Conservation (phyloP, 2,888 invertebrate genomes). For the Agonopterix alstromeriana region DNA sequence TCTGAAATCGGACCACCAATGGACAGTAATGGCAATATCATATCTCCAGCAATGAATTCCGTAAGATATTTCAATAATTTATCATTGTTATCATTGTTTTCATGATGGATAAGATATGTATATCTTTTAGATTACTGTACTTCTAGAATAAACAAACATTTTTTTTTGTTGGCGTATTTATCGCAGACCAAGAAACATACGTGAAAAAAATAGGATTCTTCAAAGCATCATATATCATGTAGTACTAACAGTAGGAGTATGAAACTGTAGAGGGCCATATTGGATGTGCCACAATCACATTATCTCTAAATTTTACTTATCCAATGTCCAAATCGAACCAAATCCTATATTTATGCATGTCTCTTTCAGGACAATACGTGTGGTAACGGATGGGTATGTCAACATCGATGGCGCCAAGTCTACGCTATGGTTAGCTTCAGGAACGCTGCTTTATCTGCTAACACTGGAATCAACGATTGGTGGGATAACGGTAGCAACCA, state of each 20-base stretch:
- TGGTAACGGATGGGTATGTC: constrained; percentile 84
- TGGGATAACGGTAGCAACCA: constrained; percentile 86
- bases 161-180: too few relatives aligned
- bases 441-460: constrained; percentile 72
- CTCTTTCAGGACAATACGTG: constrained; percentile 61
- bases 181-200: too few relatives aligned
- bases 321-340: not conserved
- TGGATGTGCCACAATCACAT: too few relatives aligned
- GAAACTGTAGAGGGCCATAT: too few relatives aligned
- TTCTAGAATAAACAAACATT: too few relatives aligned
- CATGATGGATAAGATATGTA: too few relatives aligned
- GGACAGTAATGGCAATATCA: constrained; percentile 76
- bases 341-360: too few relatives aligned
- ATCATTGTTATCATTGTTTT: not conserved
- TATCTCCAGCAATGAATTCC: constrained; percentile 79
- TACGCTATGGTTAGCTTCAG: constrained; percentile 84
- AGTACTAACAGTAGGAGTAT: too few relatives aligned
- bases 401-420: constrained; percentile 87
- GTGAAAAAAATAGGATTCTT: too few relatives aligned
- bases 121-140: too few relatives aligned
- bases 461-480: constrained; percentile 77
- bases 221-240: too few relatives aligned
- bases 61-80: constrained; percentile 30
- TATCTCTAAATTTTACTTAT: too few relatives aligned
- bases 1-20: constrained; percentile 82